Evolutionary conservation across 2,113 vertebrate genomes (phyloP), one percentile per base, ranked within the genome.

Genomic region (Dipodomys spectabilis): DNA sequence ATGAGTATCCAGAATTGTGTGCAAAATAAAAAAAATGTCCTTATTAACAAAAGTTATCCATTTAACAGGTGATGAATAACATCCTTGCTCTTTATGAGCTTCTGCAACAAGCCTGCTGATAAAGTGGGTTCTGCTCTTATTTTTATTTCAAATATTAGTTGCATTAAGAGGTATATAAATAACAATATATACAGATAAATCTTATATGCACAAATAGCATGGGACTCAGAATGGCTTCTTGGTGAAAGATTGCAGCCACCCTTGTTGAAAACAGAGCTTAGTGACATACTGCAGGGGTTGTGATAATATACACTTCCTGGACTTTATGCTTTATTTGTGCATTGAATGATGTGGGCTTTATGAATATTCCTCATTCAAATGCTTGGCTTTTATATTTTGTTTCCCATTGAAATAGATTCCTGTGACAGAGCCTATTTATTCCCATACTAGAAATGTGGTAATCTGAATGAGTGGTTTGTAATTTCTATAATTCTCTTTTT

Each of bases 401-500:
- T 96, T 81, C 35, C 30, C 28, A 19, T 49, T 89, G 64, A 89
- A 89, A 75, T 71, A 60, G 28, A 28, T 16, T 94, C 73, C 78
- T 0, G 0, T 79, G 77, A 74, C 60, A 78, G 71, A 93, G 19
- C 30, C 30, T 92, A 16, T 95, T 92, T 94, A 82, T 93, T 80
- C 44, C 49, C 44, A 18, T 64, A 72, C 68, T 64, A 91, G 30
- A 92, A 93, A 91, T 83, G 53, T 75, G 92, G n/a, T 20, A 62
- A 25, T 84, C 20, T 80, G 82, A 96, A 39, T 32, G 77, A 93
- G 35, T 85, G 30, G 18, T 72, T 95, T 88, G 25, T 90, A 95
- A 97, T 95, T 96, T 95, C 72, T 90, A 44, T 64, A 84, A 85
- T 95, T 90, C 67, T 86, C 53, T 85, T 85, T 75, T 86, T 86